Evolutionary conservation across 2,888 invertebrate species (phyloP), one percentile per base, ranked within the genome.

Genomic region (Thera britannica): DNA sequence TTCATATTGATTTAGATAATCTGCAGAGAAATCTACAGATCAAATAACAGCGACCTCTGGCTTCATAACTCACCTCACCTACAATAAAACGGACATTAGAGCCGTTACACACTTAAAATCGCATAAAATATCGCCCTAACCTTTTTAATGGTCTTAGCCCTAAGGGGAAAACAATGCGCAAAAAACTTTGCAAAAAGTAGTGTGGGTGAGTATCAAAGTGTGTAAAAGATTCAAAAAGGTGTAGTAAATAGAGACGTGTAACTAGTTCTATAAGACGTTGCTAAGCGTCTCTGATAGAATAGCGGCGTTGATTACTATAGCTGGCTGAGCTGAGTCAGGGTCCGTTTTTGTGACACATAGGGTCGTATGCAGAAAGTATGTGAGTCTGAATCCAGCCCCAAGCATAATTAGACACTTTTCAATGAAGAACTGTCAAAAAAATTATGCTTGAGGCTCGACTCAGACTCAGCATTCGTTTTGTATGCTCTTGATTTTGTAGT

Each of bases 61-160:
- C 79, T 77, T 78, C 82, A 83, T 85, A 85, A 85, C 85, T 86
- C 84, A 83, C 80, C 80, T 81, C 73, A 84, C 74, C 74, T 73
- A 72, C 82, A 85, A 89, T 87, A 89, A 85, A 88, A 87, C 79
- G 81, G 83, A 88, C 89, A 89, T 91, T 88, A 91, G 84, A 87
- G 81, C 83, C 80, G 89, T 87, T 87, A 90, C 86, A 90, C 90
- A 92, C 92, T 93, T 93, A 93, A 93, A 93, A 92, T 89, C 90
- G 83, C 92, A 92, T 93, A 93, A 93, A 93, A 91, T 87, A 92
- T 85, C 85, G 84, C 90, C 89, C 92, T 85, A 86, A 90, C 91
- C 88, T 89, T 92, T 92, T 92, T 93, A 92, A 92, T 92, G 90
- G 91, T 83, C 82, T 83, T 83, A 81, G 81, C 83, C 93, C 90